phyloP scores from a whole-genome alignment of 2,888 invertebrate genomes.

The Choristoneura rosaceana region DNA sequence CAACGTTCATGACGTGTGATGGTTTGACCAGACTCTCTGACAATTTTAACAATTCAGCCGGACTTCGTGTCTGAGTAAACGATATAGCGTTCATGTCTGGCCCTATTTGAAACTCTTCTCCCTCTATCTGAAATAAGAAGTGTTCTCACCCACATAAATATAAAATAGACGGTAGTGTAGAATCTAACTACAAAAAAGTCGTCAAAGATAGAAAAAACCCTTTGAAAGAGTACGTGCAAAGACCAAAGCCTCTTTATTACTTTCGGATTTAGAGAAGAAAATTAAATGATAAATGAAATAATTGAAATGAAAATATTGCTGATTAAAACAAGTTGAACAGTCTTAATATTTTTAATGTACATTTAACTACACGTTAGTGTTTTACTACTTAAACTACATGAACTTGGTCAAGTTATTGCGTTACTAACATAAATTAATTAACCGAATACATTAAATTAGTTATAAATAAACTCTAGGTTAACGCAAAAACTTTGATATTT shows the following conservation, averaged over 20 bases:
- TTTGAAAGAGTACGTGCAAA: slow-evolving; percentile 66
- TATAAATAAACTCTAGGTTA: slow-evolving; percentile 38
- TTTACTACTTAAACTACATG: slow-evolving; percentile 58
- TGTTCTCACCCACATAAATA: slow-evolving; percentile 83
- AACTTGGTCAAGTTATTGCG: slow-evolving; percentile 56
- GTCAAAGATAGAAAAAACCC: slow-evolving; percentile 21
- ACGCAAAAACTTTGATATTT: slow-evolving; percentile 55
- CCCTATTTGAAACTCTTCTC: slow-evolving; percentile 84
- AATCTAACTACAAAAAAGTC: slow-evolving; percentile 42
- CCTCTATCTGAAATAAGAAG: slow-evolving; percentile 85
- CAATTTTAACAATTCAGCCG: slow-evolving; percentile 78
- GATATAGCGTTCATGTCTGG: slow-evolving; percentile 81
- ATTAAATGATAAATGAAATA: slow-evolving; percentile 52
- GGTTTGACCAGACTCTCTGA: slow-evolving; percentile 80
- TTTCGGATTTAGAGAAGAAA: slow-evolving; percentile 62
- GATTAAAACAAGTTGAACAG: slow-evolving; percentile 72
- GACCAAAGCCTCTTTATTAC: slow-evolving; percentile 84
- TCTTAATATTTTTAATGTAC: slow-evolving; percentile 67
- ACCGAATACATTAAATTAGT: neutral
- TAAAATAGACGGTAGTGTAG: slow-evolving; percentile 61
- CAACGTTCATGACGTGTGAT: slow-evolving; percentile 82
- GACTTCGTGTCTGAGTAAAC: slow-evolving; percentile 80
- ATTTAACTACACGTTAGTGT: slow-evolving; percentile 62
- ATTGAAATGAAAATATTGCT: slow-evolving; percentile 49
- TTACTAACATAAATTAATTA: slow-evolving; percentile 43